Evolutionary conservation across 2,113 vertebrate species (phyloP).

Genomic region (Raphicerus campestris): DNA sequence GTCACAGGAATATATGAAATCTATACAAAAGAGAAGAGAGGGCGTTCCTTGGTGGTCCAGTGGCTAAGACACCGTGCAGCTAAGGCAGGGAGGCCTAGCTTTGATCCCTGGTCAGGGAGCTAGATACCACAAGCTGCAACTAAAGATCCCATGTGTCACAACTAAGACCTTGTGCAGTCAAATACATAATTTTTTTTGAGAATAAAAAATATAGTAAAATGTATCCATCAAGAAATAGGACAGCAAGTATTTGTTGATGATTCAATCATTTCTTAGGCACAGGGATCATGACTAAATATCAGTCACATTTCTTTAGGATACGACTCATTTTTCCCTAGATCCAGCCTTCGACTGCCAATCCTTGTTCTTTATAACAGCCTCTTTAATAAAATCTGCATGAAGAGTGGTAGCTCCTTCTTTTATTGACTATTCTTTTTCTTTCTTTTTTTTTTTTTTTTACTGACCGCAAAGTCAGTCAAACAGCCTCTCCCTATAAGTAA

Average conservation of each 20-base stretch:
- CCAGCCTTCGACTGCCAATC: not conserved
- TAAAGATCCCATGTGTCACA: not conserved
- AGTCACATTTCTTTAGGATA: not conserved
- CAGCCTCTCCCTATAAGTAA: not conserved
- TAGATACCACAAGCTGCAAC: not conserved
- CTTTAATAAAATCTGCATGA: not conserved
- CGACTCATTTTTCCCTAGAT: not conserved
- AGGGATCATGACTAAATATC: not conserved
- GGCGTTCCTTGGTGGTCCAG: not conserved
- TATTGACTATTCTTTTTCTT: not conserved
- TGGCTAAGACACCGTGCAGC: not conserved
- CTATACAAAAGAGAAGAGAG: not conserved
- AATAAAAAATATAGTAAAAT: not conserved
- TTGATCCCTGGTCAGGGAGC: not conserved
- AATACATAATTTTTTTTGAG: not conserved
- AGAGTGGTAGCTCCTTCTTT: not conserved
- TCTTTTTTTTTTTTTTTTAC: not conserved
- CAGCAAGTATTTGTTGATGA: not conserved
- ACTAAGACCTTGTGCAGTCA: not conserved
- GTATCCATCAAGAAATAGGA: not conserved
- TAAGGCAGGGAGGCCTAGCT: not conserved
- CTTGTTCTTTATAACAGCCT: not conserved
- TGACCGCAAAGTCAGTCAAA: constrained; percentile 9
- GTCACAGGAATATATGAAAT: not conserved
- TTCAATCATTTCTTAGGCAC: not conserved